Base-by-base conservation (phyloP, 2,113 vertebrate species). In the Lamprotornis superbus region DNA sequence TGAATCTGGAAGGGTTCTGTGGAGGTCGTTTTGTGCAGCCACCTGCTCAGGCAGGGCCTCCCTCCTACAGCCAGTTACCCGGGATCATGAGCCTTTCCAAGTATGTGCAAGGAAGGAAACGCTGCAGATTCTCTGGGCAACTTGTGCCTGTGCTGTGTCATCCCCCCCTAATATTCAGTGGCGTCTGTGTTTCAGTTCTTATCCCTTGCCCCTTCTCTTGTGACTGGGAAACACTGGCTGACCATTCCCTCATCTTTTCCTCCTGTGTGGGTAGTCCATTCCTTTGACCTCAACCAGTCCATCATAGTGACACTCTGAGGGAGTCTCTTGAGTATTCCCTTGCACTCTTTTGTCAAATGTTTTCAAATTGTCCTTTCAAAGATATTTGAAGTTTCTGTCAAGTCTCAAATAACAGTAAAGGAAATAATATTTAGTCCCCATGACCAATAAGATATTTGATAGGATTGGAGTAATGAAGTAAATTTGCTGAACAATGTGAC, bases 201-300 rank as follows among this genome's bases (percentile, higher is more conserved):
- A 39, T 1, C 12, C 8, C 1, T 49, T 87, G n/a, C 7, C 10
- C 35, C 27, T 46, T 65, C 9, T 61, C 23, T 53, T 82, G 49
- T 55, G 16, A 7, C 40, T 50, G 46, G 5, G 7, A 30, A 24
- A 23, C 9, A 30, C 4, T 35, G 19, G 24, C n/a, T 74, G 25
- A 69, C 17, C 21, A 31, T 20, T 31, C 8, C 15, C 11, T 44
- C 21, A 71, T 8, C 18, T 53, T 53, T 69, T 65, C 15, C n/a
- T 67, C 12, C 21, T 23, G 0, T 10, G 10, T 33, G 12, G 2
- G 12, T 28, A 30, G 24, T 28, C 19, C 4, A 0, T 55, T 77
- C 33, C 21, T 30, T 47, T 47, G 11, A 68, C 24, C 13, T 40
- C 30, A 55, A 25, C 17, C n/a, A 53, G n/a, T 31, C n/a, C 18